A percentile compares a stretch with the other conserved stretches of the same genome.
Evolutionary conservation across 30 jellyfish, hydroid and myxozoan genomes (phyloP).

Genomic region (Chrysaora quinquecirrha): DNA sequence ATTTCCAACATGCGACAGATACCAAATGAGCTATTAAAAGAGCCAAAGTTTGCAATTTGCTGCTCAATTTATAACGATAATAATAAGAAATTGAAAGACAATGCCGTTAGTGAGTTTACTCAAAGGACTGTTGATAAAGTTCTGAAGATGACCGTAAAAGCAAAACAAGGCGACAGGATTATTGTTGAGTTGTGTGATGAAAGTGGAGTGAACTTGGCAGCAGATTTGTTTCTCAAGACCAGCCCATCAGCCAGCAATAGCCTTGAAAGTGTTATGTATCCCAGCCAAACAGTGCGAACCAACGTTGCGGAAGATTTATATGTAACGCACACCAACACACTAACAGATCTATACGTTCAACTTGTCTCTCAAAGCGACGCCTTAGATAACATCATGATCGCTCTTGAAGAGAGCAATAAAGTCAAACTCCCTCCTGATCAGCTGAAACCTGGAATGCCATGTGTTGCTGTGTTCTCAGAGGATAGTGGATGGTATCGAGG

Average conservation of each 20-base stretch:
- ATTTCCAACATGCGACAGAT: constrained; percentile 20
- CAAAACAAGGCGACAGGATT: constrained; percentile 19
- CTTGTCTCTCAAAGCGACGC: constrained; percentile 14
- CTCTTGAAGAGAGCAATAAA: neutral
- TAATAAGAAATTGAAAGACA: constrained; percentile 30
- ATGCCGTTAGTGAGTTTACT: constrained; percentile 60
- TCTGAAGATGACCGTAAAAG: constrained; percentile 60
- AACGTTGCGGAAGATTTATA: constrained; percentile 1
- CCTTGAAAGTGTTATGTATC: neutral
- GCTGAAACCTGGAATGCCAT: constrained; percentile 28
- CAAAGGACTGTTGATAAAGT: constrained; percentile 56
- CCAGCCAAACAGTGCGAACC: neutral
- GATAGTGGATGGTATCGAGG: constrained; percentile 56
- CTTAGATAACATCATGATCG: constrained; percentile 17
- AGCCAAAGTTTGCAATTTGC: constrained; percentile 47
- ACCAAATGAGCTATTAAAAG: constrained; percentile 6
- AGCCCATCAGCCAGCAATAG: neutral
- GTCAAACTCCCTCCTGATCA: neutral
- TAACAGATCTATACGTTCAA: constrained; percentile 32
- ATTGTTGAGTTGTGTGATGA: constrained; percentile 55
- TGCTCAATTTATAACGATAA: constrained; percentile 37
- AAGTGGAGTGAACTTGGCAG: neutral
- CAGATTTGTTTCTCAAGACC: neutral
- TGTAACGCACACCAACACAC: constrained; percentile 25
- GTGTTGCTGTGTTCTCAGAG: constrained; percentile 43